phyloP scores from a whole-genome alignment of 2,113 vertebrate genomes.

The Lanius ludovicianus region DNA sequence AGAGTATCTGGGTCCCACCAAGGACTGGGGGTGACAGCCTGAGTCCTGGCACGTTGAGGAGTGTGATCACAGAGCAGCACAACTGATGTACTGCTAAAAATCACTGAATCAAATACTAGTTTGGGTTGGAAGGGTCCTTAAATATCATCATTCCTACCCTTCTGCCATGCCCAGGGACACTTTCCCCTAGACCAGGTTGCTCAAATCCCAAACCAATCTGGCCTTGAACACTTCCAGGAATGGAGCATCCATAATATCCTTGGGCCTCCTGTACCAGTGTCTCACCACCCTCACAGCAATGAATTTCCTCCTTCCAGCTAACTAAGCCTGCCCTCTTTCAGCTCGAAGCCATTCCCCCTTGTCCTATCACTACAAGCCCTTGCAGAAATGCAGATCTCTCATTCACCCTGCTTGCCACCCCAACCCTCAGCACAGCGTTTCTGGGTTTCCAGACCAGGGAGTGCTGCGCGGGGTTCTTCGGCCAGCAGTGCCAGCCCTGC shows the following conservation, averaged over 20 bases:
- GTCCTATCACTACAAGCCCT: background rate
- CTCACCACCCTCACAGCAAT: background rate
- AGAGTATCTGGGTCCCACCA: background rate
- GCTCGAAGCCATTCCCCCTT: background rate
- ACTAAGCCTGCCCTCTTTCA: background rate
- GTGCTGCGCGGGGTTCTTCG: conserved; percentile 88
- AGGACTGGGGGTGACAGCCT: background rate
- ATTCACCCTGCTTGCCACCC: too few species aligned
- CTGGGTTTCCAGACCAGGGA: conserved; percentile 71
- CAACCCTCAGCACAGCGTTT: background rate
- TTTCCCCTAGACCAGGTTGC: background rate
- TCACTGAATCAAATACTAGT: background rate
- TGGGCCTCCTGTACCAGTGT: background rate
- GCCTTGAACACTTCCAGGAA: background rate
- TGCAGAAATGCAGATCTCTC: background rate
- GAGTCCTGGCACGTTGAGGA: background rate
- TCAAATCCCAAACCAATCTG: background rate
- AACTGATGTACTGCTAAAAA: background rate
- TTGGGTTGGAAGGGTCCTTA: background rate
- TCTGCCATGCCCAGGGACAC: background rate
- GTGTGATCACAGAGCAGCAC: background rate
- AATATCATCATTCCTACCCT: background rate
- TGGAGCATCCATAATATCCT: too few species aligned
- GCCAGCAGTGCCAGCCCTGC: conserved; percentile 86
- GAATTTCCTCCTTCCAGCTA: background rate